Conservation (phyloP, 2,888 invertebrate species). For the Brachynemurus nebulosus region DNA sequence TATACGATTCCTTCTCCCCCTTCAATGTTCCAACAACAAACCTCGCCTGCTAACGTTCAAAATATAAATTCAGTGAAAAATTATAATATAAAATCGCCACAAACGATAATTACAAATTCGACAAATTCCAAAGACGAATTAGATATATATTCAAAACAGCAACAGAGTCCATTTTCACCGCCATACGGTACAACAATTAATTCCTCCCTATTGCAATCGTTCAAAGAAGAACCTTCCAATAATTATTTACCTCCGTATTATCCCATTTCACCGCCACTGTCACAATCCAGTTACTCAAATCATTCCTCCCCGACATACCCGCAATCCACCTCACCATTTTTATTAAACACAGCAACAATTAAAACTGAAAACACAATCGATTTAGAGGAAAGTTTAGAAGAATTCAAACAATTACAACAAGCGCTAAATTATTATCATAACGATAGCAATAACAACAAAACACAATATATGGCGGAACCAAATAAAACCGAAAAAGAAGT, state of each 20-base stretch:
- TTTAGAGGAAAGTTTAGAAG: conserved; percentile 43
- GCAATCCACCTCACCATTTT: conserved; percentile 20
- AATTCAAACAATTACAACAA: conserved; percentile 39
- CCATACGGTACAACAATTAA: conserved; percentile 23
- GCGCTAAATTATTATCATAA: too few species aligned
- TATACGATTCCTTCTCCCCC: conserved; percentile 33
- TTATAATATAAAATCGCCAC: too few species aligned
- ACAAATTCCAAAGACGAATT: conserved; percentile 28
- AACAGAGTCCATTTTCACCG: conserved; percentile 19
- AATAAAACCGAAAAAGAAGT: not conserved
- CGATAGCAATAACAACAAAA: too few species aligned
- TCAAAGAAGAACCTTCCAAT: conserved; percentile 41
- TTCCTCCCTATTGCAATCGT: conserved; percentile 17
- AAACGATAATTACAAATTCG: conserved; percentile 26
- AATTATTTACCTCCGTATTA: conserved; percentile 34
- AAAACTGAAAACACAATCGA: conserved; percentile 48
- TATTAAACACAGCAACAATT: conserved; percentile 25
- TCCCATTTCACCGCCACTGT: conserved; percentile 43
- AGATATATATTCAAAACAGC: conserved; percentile 27
- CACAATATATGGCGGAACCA: conserved; percentile 11
- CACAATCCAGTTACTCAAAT: conserved; percentile 39
- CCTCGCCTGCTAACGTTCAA: not conserved
- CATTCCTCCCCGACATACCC: conserved; percentile 35
- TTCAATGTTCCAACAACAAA: conserved; percentile 23
- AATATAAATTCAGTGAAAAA: too few species aligned